These are phyloP conservation scores for Stenoptilia bipunctidactyla DNA, from an alignment of 2,888 invertebrate genomes.

Conservation along the genomic window DNA sequence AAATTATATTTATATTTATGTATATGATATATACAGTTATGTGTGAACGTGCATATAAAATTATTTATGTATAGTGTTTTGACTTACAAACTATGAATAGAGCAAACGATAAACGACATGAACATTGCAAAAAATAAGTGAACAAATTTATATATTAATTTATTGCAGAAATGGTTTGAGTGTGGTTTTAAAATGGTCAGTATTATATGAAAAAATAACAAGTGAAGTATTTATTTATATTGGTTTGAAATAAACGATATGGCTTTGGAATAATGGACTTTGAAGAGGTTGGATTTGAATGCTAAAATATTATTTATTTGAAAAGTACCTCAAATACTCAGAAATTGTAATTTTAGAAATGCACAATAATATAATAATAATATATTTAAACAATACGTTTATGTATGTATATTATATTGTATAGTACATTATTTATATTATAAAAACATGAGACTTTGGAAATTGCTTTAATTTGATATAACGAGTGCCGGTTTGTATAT, in stretches of 20 bases:
- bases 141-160: not conserved
- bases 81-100: too few relatives aligned
- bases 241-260: conserved; percentile 9
- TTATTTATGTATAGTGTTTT: conserved; percentile 2
- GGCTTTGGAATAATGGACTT: conserved; percentile 18
- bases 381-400: conserved; percentile 20
- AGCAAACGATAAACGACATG: too few relatives aligned
- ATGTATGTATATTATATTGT: conserved; percentile 25
- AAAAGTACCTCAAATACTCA: conserved; percentile 44
- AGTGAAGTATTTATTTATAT: not conserved
- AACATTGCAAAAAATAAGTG: not conserved
- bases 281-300: not conserved
- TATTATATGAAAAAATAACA: conserved; percentile 3
- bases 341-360: not conserved
- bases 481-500: conserved; percentile 10
- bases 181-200: conserved; percentile 6
- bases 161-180: conserved; percentile 2
- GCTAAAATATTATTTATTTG: conserved; percentile 6
- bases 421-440: conserved; percentile 20
- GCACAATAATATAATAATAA: conserved; percentile 6
- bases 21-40: not conserved
- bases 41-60: not conserved
- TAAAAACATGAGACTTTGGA: conserved; percentile 50
- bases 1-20: not conserved
- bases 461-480: conserved; percentile 47